These are phyloP conservation scores for Ectropis grisescens DNA, from an alignment of 1,140 invertebrate species.

Conservation along the genomic window DNA sequence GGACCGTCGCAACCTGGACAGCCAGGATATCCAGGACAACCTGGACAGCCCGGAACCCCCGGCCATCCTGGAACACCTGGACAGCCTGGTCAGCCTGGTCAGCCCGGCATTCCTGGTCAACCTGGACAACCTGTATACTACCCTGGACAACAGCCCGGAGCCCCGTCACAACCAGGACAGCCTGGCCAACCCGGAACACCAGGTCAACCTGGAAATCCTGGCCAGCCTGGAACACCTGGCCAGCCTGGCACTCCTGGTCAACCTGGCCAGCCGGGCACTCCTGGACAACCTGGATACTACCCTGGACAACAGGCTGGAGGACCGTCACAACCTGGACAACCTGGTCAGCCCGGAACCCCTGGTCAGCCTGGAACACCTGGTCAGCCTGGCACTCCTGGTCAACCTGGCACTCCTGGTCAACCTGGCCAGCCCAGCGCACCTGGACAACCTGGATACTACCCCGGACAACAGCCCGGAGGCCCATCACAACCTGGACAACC, in stretches of 20 bases:
- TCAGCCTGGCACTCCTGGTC: constrained; percentile 3
- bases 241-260: constrained; percentile 1
- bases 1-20: constrained; percentile 7
- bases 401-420: constrained; percentile 1
- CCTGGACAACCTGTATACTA: constrained; percentile 7
- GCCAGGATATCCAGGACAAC: background rate
- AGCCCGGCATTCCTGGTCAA: constrained; percentile 4
- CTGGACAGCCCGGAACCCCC: constrained; percentile 1
- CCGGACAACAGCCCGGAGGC: no score
- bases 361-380: no score
- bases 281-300: constrained; percentile 3
- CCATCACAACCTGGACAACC: background rate
- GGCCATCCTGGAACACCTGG: no score
- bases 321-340: constrained; percentile 3
- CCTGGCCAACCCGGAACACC: no score
- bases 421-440: constrained; percentile 11
- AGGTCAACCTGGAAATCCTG: no score
- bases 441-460: constrained; percentile 9
- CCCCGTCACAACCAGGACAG: constrained; percentile 1
- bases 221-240: constrained; percentile 3
- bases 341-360: background rate
- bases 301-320: constrained; percentile 2
- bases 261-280: constrained; percentile 3
- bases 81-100: constrained; percentile 1
- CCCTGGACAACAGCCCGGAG: constrained; percentile 1